Percentiles rank a stretch among this genome's conserved stretches.
phyloP scores from a whole-genome alignment of 1,140 invertebrate genomes.

The Euura saliciscinereae region DNA sequence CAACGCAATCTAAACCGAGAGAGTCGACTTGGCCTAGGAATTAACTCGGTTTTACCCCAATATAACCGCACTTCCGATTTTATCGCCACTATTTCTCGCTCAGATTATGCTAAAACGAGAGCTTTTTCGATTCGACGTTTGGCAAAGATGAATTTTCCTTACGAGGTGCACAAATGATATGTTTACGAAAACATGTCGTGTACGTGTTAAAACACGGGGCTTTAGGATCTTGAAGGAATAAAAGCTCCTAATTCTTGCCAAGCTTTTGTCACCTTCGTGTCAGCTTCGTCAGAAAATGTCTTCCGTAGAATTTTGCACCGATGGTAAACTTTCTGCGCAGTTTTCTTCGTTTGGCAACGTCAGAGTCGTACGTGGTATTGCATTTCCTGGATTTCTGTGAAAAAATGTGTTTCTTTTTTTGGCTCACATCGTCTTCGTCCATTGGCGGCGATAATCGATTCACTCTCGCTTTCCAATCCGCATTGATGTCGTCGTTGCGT shows the following conservation, averaged over 20 bases:
- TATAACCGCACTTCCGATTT: conserved; percentile 19
- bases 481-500: too few species aligned
- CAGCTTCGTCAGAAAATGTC: neutral
- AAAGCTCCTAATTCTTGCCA: conserved; percentile 1
- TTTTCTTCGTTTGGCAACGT: neutral
- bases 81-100: conserved; percentile 11
- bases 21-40: conserved; percentile 16
- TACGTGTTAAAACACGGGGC: neutral
- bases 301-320: too few species aligned
- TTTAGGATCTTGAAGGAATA: neutral
- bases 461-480: too few species aligned
- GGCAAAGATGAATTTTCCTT: too few species aligned
- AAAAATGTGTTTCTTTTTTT: too few species aligned
- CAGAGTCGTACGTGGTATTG: neutral
- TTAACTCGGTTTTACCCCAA: too few species aligned
- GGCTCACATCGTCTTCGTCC: too few species aligned
- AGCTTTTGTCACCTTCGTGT: neutral
- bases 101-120: neutral
- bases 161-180: neutral
- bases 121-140: too few species aligned
- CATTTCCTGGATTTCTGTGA: neutral
- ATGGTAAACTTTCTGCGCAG: too few species aligned
- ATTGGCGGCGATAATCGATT: too few species aligned
- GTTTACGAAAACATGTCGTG: neutral
- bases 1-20: neutral